These are phyloP conservation scores for Catharus minimus DNA, from an alignment of 2,113 vertebrate species.

Conservation along the genomic window DNA sequence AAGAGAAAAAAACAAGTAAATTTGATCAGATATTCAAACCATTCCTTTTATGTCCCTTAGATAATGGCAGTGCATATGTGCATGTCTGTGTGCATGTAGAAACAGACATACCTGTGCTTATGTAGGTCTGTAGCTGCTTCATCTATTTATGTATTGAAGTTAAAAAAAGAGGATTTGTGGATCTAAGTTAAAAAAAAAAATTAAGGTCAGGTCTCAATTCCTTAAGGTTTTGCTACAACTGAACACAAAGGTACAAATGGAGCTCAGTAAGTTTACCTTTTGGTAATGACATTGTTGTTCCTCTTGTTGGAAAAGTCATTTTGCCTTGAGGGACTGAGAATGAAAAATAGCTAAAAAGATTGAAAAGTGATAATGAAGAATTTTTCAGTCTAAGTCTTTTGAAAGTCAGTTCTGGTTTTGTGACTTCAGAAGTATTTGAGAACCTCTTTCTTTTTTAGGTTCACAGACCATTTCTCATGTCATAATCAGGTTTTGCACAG, in stretches of 20 bases:
- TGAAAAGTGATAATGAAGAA: background rate
- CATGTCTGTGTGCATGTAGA: background rate
- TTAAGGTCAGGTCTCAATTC: background rate
- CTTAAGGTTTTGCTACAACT: background rate
- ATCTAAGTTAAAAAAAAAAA: background rate
- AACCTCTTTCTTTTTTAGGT: background rate
- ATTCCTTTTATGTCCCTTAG: background rate
- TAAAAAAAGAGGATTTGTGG: background rate
- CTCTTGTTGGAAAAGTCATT: background rate
- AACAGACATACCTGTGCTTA: background rate
- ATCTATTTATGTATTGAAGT: background rate
- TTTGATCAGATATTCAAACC: background rate
- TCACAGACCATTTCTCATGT: background rate
- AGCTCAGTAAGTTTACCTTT: background rate
- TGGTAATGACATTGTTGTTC: background rate
- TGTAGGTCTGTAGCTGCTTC: no score
- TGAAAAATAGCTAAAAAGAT: background rate
- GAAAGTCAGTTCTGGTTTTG: background rate
- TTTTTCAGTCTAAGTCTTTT: background rate
- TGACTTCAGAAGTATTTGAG: background rate
- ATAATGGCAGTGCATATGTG: background rate
- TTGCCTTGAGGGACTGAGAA: background rate
- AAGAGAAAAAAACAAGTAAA: background rate
- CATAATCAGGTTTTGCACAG: background rate
- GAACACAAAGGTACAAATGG: background rate